Evolutionary conservation across 2,888 invertebrate genomes (phyloP).

Genomic region (Lepidonotus clava): DNA sequence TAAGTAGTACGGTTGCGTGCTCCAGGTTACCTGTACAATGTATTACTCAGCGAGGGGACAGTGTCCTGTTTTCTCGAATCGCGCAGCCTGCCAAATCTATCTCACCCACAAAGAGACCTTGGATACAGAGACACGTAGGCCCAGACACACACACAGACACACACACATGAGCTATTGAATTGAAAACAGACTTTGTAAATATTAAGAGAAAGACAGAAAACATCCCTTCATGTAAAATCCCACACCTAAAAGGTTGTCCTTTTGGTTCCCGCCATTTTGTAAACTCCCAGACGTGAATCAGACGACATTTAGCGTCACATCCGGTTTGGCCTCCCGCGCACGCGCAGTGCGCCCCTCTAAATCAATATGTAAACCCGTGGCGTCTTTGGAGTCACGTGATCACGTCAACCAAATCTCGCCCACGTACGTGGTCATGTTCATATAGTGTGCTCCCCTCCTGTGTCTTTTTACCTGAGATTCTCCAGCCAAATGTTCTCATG

Average conservation of each 20-base stretch:
- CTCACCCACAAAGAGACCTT: not conserved
- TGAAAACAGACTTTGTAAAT: too few species aligned
- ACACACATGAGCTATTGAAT: too few species aligned
- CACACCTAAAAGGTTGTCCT: not conserved
- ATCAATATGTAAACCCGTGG: not conserved
- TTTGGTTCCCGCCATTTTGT: not conserved
- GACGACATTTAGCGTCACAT: not conserved
- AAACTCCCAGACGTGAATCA: not conserved
- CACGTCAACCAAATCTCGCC: not conserved
- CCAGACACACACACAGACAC: too few species aligned
- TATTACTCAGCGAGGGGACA: not conserved
- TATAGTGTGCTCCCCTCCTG: too few species aligned
- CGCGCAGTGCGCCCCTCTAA: not conserved
- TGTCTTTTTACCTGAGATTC: too few species aligned
- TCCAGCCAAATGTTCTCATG: too few species aligned
- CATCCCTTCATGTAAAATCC: not conserved
- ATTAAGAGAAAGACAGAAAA: too few species aligned
- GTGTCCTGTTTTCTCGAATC: not conserved
- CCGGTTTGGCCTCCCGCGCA: not conserved
- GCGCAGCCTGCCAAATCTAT: not conserved
- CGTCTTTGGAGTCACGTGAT: not conserved
- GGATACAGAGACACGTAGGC: too few species aligned
- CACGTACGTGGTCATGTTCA: too few species aligned
- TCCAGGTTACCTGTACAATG: not conserved
- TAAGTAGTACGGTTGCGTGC: slow-evolving; percentile 14